phyloP scores from a whole-genome alignment of 2,888 invertebrate genomes.

The Paralinhomoeus sp. region DNA sequence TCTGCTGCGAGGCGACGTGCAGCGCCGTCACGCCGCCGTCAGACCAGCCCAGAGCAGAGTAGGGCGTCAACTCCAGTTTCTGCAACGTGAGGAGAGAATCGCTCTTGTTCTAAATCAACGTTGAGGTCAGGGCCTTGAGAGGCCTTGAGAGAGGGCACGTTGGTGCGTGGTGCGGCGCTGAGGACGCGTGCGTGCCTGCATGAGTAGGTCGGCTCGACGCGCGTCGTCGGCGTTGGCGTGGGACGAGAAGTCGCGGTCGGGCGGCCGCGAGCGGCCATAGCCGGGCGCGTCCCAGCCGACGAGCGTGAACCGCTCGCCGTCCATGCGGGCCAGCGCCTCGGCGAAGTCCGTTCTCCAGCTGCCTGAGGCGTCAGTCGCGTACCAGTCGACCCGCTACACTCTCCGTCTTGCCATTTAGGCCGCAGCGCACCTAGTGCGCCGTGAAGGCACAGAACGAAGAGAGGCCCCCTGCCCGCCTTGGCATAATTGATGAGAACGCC shows the following conservation, averaged over 20 bases:
- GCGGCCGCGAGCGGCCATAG: conserved; percentile 59
- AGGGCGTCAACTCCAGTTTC: too few species aligned
- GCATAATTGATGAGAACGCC: background rate
- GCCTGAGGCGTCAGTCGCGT: conserved; percentile 34
- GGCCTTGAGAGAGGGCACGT: too few species aligned
- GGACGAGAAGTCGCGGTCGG: conserved; percentile 43
- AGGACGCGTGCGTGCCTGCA: too few species aligned
- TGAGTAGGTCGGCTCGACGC: too few species aligned
- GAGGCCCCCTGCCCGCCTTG: conserved; percentile 35
- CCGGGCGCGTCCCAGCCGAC: conserved; percentile 48
- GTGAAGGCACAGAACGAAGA: conserved; percentile 46
- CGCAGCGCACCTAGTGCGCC: conserved; percentile 50
- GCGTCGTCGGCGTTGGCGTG: too few species aligned
- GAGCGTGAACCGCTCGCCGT: conserved; percentile 28
- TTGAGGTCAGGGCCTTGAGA: too few species aligned
- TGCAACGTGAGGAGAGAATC: background rate
- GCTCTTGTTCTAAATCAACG: too few species aligned
- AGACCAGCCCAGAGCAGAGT: too few species aligned
- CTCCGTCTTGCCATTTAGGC: too few species aligned
- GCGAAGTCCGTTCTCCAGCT: conserved; percentile 58
- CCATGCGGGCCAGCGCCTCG: conserved; percentile 36
- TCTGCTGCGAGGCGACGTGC: conserved; percentile 26
- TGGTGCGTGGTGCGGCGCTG: too few species aligned
- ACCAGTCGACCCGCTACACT: too few species aligned
- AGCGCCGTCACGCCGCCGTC: too few species aligned